These are phyloP conservation scores for Paracanthobrama guichenoti DNA, from an alignment of 2,113 vertebrate species.

Conservation along the genomic window DNA sequence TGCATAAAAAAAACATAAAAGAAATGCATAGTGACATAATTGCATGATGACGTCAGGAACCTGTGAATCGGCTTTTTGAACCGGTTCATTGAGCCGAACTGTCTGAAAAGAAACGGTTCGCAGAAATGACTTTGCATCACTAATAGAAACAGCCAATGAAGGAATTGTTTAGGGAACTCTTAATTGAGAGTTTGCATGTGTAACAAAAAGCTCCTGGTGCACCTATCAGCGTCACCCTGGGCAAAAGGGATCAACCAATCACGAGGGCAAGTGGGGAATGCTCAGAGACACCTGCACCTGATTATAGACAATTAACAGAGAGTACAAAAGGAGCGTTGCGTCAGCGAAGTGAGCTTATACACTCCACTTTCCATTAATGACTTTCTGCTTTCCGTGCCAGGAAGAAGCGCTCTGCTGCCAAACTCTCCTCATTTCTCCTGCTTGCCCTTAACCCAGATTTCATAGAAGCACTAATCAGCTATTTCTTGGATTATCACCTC, in stretches of 20 bases:
- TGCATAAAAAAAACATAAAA: too few relatives aligned
- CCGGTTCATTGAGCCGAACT: too few relatives aligned
- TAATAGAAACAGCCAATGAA: background rate
- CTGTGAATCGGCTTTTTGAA: too few relatives aligned
- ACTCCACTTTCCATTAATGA: conserved; percentile 34
- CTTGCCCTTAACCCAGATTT: conserved; percentile 5
- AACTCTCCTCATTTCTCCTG: background rate
- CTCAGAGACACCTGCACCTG: conserved; percentile 16
- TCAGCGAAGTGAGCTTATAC: background rate
- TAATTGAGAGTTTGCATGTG: background rate
- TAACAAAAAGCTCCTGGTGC: background rate
- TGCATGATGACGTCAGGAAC: too few relatives aligned
- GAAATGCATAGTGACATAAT: too few relatives aligned
- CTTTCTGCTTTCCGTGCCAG: background rate
- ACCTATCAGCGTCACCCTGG: background rate
- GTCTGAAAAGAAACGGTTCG: too few relatives aligned
- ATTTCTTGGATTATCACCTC: conserved; percentile 9
- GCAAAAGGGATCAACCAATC: conserved; percentile 12
- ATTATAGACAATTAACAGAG: conserved; percentile 14
- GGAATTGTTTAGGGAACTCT: background rate
- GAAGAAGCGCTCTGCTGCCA: background rate
- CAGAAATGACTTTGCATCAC: too few relatives aligned
- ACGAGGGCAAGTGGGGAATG: background rate
- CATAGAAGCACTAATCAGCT: conserved; percentile 1
- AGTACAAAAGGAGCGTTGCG: conserved; percentile 14